A percentile compares a stretch with the other conserved stretches of the same genome.
Conservation (phyloP, 2,888 invertebrate genomes). For the Cantharis nigra region DNA sequence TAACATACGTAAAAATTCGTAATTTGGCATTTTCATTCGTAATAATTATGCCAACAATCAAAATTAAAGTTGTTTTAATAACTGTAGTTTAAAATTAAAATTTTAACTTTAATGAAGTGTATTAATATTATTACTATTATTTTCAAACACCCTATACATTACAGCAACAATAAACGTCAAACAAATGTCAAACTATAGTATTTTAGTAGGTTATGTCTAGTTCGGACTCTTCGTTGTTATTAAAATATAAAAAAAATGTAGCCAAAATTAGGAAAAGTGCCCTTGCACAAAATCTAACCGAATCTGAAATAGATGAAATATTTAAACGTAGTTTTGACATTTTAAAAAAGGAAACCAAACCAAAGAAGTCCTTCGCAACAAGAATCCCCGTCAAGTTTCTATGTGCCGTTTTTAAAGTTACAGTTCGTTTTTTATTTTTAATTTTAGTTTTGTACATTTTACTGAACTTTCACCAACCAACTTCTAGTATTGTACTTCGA, state of each 20-base stretch:
- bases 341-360: slow-evolving; percentile 42
- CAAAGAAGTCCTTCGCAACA: slow-evolving; percentile 27
- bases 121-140: not conserved
- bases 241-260: slow-evolving; percentile 63
- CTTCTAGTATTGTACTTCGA: slow-evolving; percentile 69
- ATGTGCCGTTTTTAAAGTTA: slow-evolving; percentile 32
- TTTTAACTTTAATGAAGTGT: not conserved
- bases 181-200: not conserved
- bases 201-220: slow-evolving; percentile 41
- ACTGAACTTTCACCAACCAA: slow-evolving; percentile 64
- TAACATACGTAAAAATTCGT: no score
- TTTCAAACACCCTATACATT: not conserved
- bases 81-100: no score
- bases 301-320: slow-evolving; percentile 66
- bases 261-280: slow-evolving; percentile 64
- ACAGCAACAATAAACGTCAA: not conserved
- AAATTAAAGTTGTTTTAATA: no score
- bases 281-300: slow-evolving; percentile 62
- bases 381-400: slow-evolving; percentile 21
- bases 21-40: no score
- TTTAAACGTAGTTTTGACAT: slow-evolving; percentile 62
- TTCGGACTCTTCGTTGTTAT: slow-evolving; percentile 49
- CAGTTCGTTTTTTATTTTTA: slow-evolving; percentile 44
- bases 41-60: no score
- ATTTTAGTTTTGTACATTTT: slow-evolving; percentile 55